phyloP scores from a whole-genome alignment of 2,797 vertebrate species.

The Sebastolobus altivelis region DNA sequence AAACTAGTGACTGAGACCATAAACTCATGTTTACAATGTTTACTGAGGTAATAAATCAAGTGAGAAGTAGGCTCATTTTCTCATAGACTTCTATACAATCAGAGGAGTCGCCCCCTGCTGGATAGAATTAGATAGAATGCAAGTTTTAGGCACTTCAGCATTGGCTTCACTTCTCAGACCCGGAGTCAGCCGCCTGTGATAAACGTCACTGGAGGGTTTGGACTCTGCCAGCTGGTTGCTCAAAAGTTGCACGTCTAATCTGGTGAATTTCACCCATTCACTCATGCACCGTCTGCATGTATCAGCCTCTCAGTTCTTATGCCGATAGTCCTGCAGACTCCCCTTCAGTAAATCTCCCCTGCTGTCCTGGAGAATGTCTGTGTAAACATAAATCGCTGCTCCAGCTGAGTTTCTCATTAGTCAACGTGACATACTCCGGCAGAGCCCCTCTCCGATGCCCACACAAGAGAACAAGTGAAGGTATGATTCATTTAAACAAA shows the following conservation, averaged over 20 bases:
- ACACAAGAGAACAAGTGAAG: slow-evolving; percentile 50
- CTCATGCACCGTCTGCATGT: slow-evolving; percentile 12
- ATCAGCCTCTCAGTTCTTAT: neutral
- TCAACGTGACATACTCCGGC: slow-evolving; percentile 57
- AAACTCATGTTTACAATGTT: too few relatives aligned
- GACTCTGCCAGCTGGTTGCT: slow-evolving; percentile 18
- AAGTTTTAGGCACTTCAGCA: too few relatives aligned
- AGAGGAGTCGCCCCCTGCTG: too few relatives aligned
- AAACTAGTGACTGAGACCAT: too few relatives aligned
- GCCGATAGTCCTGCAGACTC: slow-evolving; percentile 3
- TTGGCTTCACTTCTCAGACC: too few relatives aligned
- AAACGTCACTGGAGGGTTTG: slow-evolving; percentile 13
- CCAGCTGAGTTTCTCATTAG: slow-evolving; percentile 69
- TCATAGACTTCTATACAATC: too few relatives aligned
- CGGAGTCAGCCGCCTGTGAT: too few relatives aligned
- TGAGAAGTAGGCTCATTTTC: too few relatives aligned
- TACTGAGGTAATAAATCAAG: too few relatives aligned
- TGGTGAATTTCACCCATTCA: slow-evolving; percentile 14
- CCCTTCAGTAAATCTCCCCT: slow-evolving; percentile 42
- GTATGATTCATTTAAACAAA: slow-evolving; percentile 67
- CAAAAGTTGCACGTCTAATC: neutral
- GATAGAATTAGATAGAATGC: too few relatives aligned
- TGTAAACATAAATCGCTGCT: slow-evolving; percentile 67
- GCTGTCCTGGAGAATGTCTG: slow-evolving; percentile 63
- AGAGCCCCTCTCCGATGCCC: slow-evolving; percentile 48